Percentiles rank a stretch among this genome's conserved stretches.
These are phyloP conservation scores for Amblyteles armatorius DNA, from an alignment of 2,888 invertebrate genomes.

Conservation along the genomic window DNA sequence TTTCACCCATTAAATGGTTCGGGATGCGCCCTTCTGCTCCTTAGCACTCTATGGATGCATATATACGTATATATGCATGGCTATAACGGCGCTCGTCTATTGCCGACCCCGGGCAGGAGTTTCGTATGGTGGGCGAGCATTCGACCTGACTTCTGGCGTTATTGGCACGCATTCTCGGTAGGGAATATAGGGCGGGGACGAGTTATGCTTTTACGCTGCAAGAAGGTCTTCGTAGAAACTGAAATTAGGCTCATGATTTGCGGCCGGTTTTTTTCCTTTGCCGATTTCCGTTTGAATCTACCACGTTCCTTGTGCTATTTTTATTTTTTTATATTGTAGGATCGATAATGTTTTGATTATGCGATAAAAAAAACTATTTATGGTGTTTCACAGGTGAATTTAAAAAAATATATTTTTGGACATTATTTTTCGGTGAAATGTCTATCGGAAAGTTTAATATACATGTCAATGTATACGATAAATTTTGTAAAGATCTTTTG, in stretches of 20 bases:
- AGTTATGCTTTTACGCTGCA: neutral
- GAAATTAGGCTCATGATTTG: neutral
- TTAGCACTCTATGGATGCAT: neutral
- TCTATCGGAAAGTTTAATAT: neutral
- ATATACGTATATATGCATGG: neutral
- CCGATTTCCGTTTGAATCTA: neutral
- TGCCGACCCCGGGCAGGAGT: neutral
- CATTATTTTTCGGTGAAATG: neutral
- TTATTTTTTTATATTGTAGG: neutral
- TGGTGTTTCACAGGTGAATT: neutral
- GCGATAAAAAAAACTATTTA: neutral
- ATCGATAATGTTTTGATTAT: too few relatives aligned
- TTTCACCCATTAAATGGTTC: neutral
- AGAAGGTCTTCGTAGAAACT: neutral
- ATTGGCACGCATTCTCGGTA: constrained; percentile 39
- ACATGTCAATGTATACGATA: neutral
- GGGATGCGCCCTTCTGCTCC: neutral
- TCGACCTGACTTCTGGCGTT: constrained; percentile 44
- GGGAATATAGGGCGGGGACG: constrained; percentile 8
- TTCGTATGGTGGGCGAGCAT: constrained; percentile 2
- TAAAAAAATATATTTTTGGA: neutral
- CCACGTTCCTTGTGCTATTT: neutral
- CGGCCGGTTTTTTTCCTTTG: neutral
- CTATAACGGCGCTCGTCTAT: constrained; percentile 9
- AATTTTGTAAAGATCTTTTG: neutral